phyloP scores from a whole-genome alignment of 2,888 invertebrate genomes.

The Melanostoma scalare region DNA sequence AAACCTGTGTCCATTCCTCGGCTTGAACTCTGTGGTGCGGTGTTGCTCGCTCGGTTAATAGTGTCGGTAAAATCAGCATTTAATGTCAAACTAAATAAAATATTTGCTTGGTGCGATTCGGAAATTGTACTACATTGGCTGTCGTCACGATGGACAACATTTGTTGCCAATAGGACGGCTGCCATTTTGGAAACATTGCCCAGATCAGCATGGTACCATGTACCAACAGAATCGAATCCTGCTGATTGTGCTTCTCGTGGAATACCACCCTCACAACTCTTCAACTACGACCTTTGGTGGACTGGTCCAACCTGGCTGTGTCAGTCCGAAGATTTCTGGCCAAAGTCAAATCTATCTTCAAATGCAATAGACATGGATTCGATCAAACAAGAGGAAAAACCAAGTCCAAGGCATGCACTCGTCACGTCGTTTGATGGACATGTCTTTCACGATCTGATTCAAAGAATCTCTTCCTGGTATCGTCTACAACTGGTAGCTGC shows the following conservation, averaged over 20 bases:
- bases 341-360: not conserved
- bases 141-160: too few species aligned
- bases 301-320: conserved; percentile 54
- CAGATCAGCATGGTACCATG: conserved; percentile 54
- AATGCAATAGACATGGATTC: not conserved
- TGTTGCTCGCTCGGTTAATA: conserved; percentile 49
- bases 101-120: too few species aligned
- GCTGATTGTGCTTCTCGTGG: conserved; percentile 71
- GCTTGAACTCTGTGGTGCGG: conserved; percentile 52
- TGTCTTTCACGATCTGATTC: conserved; percentile 13
- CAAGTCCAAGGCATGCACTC: not conserved
- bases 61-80: conserved; percentile 33
- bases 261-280: conserved; percentile 27
- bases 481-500: conserved; percentile 4
- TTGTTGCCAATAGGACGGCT: conserved; percentile 53
- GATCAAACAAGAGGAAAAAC: not conserved
- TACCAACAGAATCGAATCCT: conserved; percentile 59
- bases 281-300: conserved; percentile 63
- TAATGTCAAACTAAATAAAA: conserved; percentile 25
- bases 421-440: conserved; percentile 5
- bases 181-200: conserved; percentile 43
- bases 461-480: conserved; percentile 16
- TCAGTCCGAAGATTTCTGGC: conserved; percentile 4
- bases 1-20: conserved; percentile 50
- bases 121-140: too few species aligned